Base-by-base conservation (phyloP, 92 coral and sea anemone genomes). In the Epizoanthus rinbou region DNA sequence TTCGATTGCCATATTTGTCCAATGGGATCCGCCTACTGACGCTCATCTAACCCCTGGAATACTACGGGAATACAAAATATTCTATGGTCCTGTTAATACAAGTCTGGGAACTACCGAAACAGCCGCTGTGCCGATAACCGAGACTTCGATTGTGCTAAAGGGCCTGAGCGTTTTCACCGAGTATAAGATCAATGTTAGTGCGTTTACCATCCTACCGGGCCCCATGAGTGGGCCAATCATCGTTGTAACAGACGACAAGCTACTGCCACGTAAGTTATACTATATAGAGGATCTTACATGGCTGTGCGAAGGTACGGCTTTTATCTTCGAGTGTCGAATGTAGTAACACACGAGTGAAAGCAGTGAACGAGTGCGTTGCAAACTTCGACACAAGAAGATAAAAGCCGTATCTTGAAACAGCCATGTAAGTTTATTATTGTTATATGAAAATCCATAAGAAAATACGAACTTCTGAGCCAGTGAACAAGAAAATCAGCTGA, bases 251-350 rank as follows among this genome's bases (percentile, higher is more conserved):
- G 82, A 78, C 62, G 82, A 78, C 71, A 78, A 78, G 25, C 9
- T 78, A 13, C 71, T 78, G 4, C 82, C 82, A 3, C 82, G 82
- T 78, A 78, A 78, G 82, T 78, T 6, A 13, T 33, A 45, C 21
- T 43, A 15, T 50, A 50, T 28, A 28, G 31, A 28, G 31, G 31
- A 28, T 28, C 31, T 28, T 28, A 28, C 31, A 28, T 28, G 31
- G 31, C 31, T 28, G 31, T 28, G 31, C 31, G 31, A 28, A 28
- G 31, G 2, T 28, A 28, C 31, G 31, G 31, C 31, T 28, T 28
- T 28, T 28, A 28, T 28, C 31, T 28, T 28, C 31, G 31, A 28
- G 31, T 28, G 31, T 28, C 31, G 31, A 28, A 28, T 28, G 31
- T 28, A 28, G 31, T 28, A 28, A 28, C 31, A 28, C 31, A 28